phyloP scores from a whole-genome alignment of 1,140 invertebrate genomes.

The Macrobrachium nipponense region DNA sequence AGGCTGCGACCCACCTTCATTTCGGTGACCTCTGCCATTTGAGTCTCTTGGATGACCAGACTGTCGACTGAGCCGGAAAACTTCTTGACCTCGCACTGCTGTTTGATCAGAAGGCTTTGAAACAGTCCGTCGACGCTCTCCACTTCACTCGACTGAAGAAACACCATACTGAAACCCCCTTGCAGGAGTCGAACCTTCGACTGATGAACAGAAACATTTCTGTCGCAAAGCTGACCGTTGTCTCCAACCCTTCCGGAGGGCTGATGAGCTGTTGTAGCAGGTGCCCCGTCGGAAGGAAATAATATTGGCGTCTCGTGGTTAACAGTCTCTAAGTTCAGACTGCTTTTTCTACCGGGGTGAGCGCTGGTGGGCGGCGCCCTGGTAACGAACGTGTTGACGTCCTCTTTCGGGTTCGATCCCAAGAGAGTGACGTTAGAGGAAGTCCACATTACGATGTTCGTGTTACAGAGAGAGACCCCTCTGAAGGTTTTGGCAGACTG shows the following conservation, averaged over 20 bases:
- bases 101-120: not conserved
- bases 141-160: not conserved
- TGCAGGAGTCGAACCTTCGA: constrained; percentile 6
- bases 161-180: constrained; percentile 11
- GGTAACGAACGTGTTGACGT: not conserved
- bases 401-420: not conserved
- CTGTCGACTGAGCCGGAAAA: not conserved
- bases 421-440: constrained; percentile 11
- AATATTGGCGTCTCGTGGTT: not conserved
- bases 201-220: constrained; percentile 14
- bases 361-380: no score
- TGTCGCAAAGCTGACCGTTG: not conserved
- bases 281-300: not conserved
- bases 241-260: not conserved
- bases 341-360: no score
- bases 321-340: not conserved
- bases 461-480: not conserved
- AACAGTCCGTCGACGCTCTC: not conserved
- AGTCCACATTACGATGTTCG: not conserved
- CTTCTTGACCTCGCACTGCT: not conserved
- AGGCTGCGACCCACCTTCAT: no score
- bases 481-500: not conserved
- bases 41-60: constrained; percentile 9
- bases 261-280: not conserved
- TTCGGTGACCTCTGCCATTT: no score